Conservation (phyloP, 2,888 invertebrate species). For the Drosophila nr. fundita region DNA sequence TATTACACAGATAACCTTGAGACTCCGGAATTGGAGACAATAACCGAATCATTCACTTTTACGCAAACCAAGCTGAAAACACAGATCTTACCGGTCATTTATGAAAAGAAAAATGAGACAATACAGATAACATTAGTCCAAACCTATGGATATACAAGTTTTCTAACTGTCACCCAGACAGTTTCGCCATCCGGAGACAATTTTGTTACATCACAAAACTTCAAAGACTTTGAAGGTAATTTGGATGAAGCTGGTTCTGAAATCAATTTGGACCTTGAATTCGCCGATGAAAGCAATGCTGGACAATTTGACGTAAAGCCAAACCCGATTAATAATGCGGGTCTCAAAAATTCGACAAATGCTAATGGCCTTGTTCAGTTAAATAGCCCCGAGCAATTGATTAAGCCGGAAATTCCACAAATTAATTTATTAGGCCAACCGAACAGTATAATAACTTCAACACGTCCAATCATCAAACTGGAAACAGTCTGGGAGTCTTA, state of each 20-base stretch:
- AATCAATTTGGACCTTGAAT: constrained; percentile 93
- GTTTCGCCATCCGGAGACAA: constrained; percentile 93
- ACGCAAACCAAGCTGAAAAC: constrained; percentile 95
- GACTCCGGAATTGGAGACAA: constrained; percentile 94
- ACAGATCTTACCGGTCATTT: constrained; percentile 93
- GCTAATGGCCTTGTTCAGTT: constrained; percentile 38
- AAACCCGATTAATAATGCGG: constrained; percentile 58
- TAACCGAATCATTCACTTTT: constrained; percentile 96
- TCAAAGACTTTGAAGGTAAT: constrained; percentile 94
- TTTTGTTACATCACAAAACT: constrained; percentile 93
- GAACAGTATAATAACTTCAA: constrained; percentile 88
- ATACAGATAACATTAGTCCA: constrained; percentile 93
- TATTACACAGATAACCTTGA: constrained; percentile 91
- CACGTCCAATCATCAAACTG: constrained; percentile 90
- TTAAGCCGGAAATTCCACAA: constrained; percentile 87
- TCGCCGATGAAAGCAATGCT: constrained; percentile 91
- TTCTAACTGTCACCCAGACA: constrained; percentile 96
- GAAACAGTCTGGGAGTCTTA: constrained; percentile 94
- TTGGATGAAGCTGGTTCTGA: constrained; percentile 96
- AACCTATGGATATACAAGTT: constrained; percentile 93
- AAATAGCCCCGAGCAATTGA: constrained; percentile 32
- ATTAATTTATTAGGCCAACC: constrained; percentile 89
- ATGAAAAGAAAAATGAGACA: constrained; percentile 89
- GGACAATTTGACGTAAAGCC: constrained; percentile 82
- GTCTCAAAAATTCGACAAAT: constrained; percentile 55